Base-by-base conservation (phyloP, 1,140 invertebrate genomes). In the Leptinotarsa lineolata region DNA sequence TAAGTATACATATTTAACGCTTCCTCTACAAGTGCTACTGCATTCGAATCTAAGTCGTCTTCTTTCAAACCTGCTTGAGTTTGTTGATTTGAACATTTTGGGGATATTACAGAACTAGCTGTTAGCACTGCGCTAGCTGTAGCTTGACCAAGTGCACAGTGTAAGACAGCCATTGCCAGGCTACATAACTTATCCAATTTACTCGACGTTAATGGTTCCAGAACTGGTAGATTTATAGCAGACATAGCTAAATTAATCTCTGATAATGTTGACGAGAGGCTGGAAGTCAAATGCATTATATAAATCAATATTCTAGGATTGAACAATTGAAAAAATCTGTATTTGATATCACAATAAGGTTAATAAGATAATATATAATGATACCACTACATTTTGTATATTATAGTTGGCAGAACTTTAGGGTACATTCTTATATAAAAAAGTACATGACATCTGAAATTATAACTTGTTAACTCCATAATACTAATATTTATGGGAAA, bases 171-270 rank as follows among this genome's bases (percentile, higher is more conserved):
- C 92, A 86, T 85, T 90, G 94, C 80, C 88, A 93, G 87, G 90
- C 92, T 77, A 88, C 93, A 93, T 30, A 97, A 86, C 81, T 94
- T 94, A 59, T 92, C 89, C 66, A 97, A 88, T 80, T 95, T 91
- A 4, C 89, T 89, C 0, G 91, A 88, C 5, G 92, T 95, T 63
- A 97, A 86, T 0, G 95, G 95, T 84, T 97, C 95, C 24, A 97
- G 83, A 70, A 96, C 90, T 2, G 95, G 95, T 70, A 97, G 84
- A 16, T 92, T 93, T 72, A 97, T 87, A 1, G 94, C 94, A 76
- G 91, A 91, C 80, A 91, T 92, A 48, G 95, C 91, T 63, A 96
- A 91, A 61, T 91, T 91, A 59, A 97, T 91, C 81, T 97, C 96
- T 75, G 92, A 92, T 22, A 95, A 88, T 44, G 95, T 86, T 71